Evolutionary conservation across 2,797 vertebrate species (phyloP).

Genomic region (Falco cherrug): DNA sequence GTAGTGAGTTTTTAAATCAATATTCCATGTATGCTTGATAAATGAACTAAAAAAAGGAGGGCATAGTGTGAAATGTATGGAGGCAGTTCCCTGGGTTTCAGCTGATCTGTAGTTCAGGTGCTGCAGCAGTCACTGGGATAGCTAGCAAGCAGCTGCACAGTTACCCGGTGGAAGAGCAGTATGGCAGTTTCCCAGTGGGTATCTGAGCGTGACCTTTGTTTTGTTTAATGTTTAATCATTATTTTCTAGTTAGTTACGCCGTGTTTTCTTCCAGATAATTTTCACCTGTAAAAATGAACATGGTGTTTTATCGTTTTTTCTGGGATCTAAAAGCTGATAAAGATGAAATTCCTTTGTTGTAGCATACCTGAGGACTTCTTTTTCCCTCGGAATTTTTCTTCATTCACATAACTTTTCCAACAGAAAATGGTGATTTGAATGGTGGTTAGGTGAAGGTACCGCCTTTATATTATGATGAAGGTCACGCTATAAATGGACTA

Average conservation of each 20-base stretch:
- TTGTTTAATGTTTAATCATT: neutral
- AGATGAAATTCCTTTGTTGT: neutral
- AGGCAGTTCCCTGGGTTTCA: neutral
- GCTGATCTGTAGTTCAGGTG: neutral
- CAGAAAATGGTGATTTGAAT: neutral
- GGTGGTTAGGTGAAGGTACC: neutral
- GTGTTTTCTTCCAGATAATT: neutral
- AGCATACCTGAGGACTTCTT: neutral
- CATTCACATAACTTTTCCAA: neutral
- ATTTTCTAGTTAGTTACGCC: neutral
- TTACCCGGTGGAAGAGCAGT: neutral
- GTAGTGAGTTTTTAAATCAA: neutral
- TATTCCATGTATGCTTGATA: neutral
- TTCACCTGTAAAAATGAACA: neutral
- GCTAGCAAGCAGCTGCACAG: neutral
- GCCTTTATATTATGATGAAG: neutral
- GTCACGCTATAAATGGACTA: neutral
- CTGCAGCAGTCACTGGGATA: neutral
- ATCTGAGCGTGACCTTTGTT: neutral
- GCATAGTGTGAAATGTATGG: neutral
- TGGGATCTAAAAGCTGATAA: neutral
- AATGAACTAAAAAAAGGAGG: neutral
- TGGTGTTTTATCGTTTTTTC: neutral
- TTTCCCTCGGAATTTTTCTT: neutral
- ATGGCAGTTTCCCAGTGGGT: neutral